These are phyloP conservation scores for Polydrusus pterygomalis DNA, from an alignment of 2,888 invertebrate species.

Conservation along the genomic window DNA sequence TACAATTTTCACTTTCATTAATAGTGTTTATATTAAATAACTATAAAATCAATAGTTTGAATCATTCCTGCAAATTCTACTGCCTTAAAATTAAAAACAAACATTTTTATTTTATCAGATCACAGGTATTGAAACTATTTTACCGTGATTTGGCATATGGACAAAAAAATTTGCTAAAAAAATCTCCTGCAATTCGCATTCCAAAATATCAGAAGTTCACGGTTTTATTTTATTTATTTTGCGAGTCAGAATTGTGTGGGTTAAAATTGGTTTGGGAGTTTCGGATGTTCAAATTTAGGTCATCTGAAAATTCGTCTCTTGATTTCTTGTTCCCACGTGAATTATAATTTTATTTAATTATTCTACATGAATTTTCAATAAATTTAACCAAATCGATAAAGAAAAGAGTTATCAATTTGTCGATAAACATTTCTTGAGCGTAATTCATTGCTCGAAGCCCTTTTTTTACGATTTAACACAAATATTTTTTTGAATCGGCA, in stretches of 20 bases:
- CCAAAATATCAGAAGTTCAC: constrained; percentile 28
- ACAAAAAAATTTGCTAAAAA: constrained; percentile 24
- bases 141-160: constrained; percentile 10
- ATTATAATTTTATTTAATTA: constrained; percentile 12
- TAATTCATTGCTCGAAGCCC: neutral
- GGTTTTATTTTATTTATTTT: constrained; percentile 30
- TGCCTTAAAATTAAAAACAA: neutral
- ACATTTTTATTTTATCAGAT: neutral
- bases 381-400: neutral
- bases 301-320: constrained; percentile 38
- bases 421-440: neutral
- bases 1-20: constrained; percentile 16
- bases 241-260: constrained; percentile 31
- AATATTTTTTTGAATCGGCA: constrained; percentile 53
- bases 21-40: neutral
- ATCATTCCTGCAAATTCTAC: neutral
- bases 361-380: neutral
- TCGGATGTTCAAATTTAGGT: constrained; percentile 48
- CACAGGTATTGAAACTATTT: neutral
- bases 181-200: constrained; percentile 17
- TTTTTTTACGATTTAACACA: constrained; percentile 10
- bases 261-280: constrained; percentile 43
- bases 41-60: neutral
- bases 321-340: constrained; percentile 27
- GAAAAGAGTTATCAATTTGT: neutral